These are phyloP conservation scores for Aporrectodea caliginosa DNA, from an alignment of 1,140 invertebrate species.

Conservation along the genomic window DNA sequence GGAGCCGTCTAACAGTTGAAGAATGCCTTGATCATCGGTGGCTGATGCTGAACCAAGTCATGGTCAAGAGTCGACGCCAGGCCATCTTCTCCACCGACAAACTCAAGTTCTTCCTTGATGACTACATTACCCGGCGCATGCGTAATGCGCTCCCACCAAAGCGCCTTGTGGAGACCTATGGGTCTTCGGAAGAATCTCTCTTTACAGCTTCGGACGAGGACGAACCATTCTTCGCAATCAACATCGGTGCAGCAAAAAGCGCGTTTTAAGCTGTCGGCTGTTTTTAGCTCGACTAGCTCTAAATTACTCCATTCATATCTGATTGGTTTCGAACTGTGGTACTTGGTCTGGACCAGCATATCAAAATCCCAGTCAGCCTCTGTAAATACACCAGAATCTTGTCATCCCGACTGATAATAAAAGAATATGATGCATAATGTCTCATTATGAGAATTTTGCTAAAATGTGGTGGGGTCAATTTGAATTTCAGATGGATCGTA, in stretches of 20 bases:
- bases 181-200: background rate
- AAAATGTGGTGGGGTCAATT: too few species aligned
- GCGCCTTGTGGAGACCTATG: background rate
- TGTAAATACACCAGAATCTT: too few species aligned
- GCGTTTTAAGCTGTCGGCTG: too few species aligned
- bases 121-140: conserved; percentile 31
- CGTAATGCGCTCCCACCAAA: background rate
- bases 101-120: conserved; percentile 44
- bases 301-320: too few species aligned
- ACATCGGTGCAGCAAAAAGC: background rate
- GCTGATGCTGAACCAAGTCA: conserved; percentile 83
- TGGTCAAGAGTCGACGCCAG: conserved; percentile 85
- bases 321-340: too few species aligned
- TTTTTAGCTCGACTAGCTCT: too few species aligned
- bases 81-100: conserved; percentile 58
- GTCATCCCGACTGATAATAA: too few species aligned
- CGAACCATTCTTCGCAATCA: background rate
- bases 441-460: too few species aligned
- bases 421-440: too few species aligned
- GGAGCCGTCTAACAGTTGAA: conserved; percentile 85
- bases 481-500: too few species aligned
- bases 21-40: conserved; percentile 94
- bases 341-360: too few species aligned
- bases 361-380: too few species aligned
- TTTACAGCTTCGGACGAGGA: background rate